These are phyloP conservation scores for Dascyllus trimaculatus DNA, from an alignment of 2,113 vertebrate genomes.

Conservation along the genomic window DNA sequence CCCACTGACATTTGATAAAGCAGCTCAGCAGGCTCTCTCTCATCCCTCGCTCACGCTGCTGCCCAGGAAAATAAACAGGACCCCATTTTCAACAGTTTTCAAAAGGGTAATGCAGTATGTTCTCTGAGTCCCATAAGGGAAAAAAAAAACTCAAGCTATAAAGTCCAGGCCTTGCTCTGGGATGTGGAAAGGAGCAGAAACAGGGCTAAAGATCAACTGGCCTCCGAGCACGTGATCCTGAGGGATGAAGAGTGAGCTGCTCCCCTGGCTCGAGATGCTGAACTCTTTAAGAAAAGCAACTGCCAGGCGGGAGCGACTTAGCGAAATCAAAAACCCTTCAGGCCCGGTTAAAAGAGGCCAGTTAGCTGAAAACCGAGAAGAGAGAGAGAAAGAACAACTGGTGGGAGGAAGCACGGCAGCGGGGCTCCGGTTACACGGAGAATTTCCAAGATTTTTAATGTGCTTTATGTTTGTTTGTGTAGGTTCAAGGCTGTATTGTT, in stretches of 20 bases:
- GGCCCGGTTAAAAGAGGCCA: conserved; percentile 40
- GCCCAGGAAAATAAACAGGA: conserved; percentile 38
- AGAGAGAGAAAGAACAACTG: conserved; percentile 42
- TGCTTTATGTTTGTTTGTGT: neutral
- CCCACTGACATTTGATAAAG: conserved; percentile 23
- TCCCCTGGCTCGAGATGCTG: conserved; percentile 26
- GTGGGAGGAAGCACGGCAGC: conserved; percentile 11
- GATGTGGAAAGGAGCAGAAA: conserved; percentile 28
- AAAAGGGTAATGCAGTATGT: conserved; percentile 32
- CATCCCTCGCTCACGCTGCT: conserved; percentile 5
- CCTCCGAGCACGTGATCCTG: conserved; percentile 48
- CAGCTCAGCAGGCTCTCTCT: conserved; percentile 3
- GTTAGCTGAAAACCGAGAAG: conserved; percentile 38
- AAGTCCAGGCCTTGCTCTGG: conserved; percentile 26
- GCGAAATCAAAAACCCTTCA: conserved; percentile 37
- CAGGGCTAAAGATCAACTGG: conserved; percentile 50
- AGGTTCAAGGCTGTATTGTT: neutral
- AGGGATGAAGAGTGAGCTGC: conserved; percentile 34
- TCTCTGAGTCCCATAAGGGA: conserved; percentile 31
- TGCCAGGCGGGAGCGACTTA: conserved; percentile 32
- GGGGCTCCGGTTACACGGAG: conserved; percentile 5
- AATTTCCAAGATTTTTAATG: conserved; percentile 11
- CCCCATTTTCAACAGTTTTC: conserved; percentile 23
- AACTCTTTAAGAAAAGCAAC: conserved; percentile 19
- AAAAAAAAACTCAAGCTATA: conserved; percentile 38